Evolutionary conservation across 1,140 invertebrate genomes (phyloP).

Genomic region (Papilio polyxenes): DNA sequence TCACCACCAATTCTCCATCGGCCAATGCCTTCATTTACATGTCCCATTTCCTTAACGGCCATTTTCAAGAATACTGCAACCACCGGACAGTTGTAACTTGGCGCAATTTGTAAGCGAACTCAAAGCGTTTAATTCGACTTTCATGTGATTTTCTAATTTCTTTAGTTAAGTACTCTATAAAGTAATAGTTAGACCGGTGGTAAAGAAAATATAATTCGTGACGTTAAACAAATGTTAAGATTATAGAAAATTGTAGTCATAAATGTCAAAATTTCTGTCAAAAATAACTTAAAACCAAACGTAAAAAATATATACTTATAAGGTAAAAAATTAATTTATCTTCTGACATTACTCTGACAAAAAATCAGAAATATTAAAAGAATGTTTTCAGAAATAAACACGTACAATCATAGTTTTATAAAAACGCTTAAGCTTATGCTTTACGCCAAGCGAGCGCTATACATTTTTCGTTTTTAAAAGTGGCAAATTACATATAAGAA

Average conservation of each 20-base stretch:
- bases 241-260: neutral
- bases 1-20: slow-evolving; percentile 37
- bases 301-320: neutral
- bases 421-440: slow-evolving; percentile 47
- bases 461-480: slow-evolving; percentile 72
- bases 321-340: neutral
- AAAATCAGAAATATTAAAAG: neutral
- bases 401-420: neutral
- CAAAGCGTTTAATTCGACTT: slow-evolving; percentile 27
- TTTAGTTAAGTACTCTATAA: neutral
- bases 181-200: too few species aligned
- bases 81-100: slow-evolving; percentile 53
- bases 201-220: too few species aligned
- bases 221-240: too few species aligned
- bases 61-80: slow-evolving; percentile 66
- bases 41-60: slow-evolving; percentile 71
- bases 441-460: slow-evolving; percentile 44
- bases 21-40: slow-evolving; percentile 69
- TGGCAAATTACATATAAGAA: slow-evolving; percentile 77
- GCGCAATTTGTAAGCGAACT: slow-evolving; percentile 38
- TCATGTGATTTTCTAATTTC: neutral
- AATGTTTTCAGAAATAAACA: neutral
- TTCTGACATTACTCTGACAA: neutral
- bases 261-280: neutral
- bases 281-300: neutral